These are phyloP conservation scores for Julus scanicus DNA, from an alignment of 2,888 invertebrate genomes.

Conservation along the genomic window DNA sequence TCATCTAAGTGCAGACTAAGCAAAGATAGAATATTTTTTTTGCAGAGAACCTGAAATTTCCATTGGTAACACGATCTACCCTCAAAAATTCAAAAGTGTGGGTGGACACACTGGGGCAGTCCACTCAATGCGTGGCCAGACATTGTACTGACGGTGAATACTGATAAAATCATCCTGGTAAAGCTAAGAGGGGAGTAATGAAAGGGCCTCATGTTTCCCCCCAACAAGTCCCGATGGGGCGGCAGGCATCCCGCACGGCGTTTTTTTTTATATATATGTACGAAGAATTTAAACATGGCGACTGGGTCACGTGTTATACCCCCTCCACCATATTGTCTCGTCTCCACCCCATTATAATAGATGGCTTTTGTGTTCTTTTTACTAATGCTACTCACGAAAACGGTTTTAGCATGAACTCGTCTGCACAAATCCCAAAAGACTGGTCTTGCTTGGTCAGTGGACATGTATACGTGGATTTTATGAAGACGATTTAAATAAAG, in stretches of 20 bases:
- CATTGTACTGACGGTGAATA: not conserved
- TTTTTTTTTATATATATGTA: not conserved
- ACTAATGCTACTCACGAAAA: not conserved
- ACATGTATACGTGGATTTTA: not conserved
- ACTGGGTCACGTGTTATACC: constrained; percentile 8
- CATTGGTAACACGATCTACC: not conserved
- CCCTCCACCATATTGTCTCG: constrained; percentile 8
- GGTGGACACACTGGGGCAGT: not conserved
- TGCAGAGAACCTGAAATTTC: not conserved
- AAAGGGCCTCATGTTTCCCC: constrained; percentile 14
- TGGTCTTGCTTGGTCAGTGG: not conserved
- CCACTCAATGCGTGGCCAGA: not conserved
- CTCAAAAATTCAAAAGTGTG: not conserved
- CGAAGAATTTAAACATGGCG: constrained; percentile 2
- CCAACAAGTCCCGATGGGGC: not conserved
- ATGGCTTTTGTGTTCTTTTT: constrained; percentile 13
- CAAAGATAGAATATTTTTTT: not conserved
- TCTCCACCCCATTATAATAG: constrained; percentile 2
- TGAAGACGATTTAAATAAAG: not conserved
- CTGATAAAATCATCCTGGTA: constrained; percentile 14
- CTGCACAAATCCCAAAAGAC: not conserved
- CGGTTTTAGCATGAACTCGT: constrained; percentile 8
- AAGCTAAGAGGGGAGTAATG: constrained; percentile 9
- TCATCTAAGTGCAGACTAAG: not conserved
- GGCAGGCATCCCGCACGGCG: constrained; percentile 4